Base-by-base conservation (phyloP, 1,140 invertebrate genomes). In the Diorhabda elongata region DNA sequence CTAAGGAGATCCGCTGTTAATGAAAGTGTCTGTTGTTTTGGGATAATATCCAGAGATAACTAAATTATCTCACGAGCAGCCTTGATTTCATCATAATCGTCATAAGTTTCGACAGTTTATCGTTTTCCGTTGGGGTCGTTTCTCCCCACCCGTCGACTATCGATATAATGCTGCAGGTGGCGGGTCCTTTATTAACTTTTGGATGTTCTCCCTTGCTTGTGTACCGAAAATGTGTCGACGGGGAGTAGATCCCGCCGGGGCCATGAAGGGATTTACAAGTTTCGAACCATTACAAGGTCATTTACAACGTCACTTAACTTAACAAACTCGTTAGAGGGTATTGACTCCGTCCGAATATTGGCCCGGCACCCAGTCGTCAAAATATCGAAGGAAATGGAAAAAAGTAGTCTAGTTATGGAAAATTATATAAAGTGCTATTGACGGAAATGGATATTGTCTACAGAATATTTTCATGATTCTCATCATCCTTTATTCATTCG, bases 251-350 rank as follows among this genome's bases (percentile, higher is more conserved):
- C 65, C 42, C 57, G 58, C 44, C 43, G 56, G 65, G 65, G 7
- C 65, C 65, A 42, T 47, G 44, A 47, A 57, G 57, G 44, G 44
- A 41, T 44, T 67, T 47, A 45, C 57, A 67, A 67, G 57, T 67
- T 67, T 61, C 42, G 58, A 60, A 59, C 52, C 65, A 59, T 67
- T 59, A 67, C 65, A 67, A 67, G 65, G 65, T 59, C 65, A 58
- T 67, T 67, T 44, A 47, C 65, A 60, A 42, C 42, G 64, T 65
- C 58, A 65, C 64, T 11, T 65, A 42, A 65, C 64, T 65, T 45
- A 42, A 59, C 42, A 67, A 67, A 60, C 58, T 67, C 65, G 45
- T 58, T 45, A 26, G n/a, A 60, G 57, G 65, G 42, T 67, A 67
- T 67, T 67, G 65, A 67, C 65, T 67, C 26, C 63, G 26, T 6